Conservation (phyloP, 2,888 invertebrate genomes). For the Tethea ocularis region DNA sequence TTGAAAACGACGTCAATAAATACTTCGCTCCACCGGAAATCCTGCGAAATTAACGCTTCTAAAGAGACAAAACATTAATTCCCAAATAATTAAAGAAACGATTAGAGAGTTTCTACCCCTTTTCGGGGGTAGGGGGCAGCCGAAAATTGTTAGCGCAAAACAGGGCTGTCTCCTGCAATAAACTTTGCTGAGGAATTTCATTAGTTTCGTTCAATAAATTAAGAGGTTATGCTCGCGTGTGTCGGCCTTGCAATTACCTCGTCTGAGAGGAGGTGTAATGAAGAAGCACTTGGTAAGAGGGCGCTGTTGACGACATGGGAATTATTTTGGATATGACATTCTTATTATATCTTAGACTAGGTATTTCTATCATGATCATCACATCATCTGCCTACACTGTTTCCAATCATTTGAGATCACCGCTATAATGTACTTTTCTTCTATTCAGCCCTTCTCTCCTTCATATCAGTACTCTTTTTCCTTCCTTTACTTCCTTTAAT, state of each 20-base stretch:
- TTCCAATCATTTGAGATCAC: no score
- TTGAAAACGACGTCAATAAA: constrained; percentile 27
- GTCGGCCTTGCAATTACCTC: constrained; percentile 82
- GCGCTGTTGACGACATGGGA: constrained; percentile 25
- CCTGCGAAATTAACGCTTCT: constrained; percentile 53
- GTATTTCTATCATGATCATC: no score
- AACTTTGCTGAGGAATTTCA: constrained; percentile 82
- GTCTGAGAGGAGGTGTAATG: constrained; percentile 74
- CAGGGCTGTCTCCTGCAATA: constrained; percentile 80
- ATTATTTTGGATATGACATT: constrained; percentile 44
- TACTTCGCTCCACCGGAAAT: constrained; percentile 32
- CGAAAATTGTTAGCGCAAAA: constrained; percentile 77
- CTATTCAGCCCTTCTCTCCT: no score
- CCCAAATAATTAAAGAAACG: constrained; percentile 80
- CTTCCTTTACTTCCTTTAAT: no score
- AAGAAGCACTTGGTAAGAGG: constrained; percentile 64
- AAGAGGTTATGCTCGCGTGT: constrained; percentile 83
- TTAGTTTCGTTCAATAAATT: constrained; percentile 84
- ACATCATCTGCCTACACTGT: no score
- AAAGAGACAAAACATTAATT: constrained; percentile 69
- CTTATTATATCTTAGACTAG: no score
- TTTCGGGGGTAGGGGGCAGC: constrained; percentile 42
- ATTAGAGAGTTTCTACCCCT: constrained; percentile 68
- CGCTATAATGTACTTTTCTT: no score
- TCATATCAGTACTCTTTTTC: no score